Base-by-base conservation (phyloP, 1,140 invertebrate genomes). In the Aphis craccivora region DNA sequence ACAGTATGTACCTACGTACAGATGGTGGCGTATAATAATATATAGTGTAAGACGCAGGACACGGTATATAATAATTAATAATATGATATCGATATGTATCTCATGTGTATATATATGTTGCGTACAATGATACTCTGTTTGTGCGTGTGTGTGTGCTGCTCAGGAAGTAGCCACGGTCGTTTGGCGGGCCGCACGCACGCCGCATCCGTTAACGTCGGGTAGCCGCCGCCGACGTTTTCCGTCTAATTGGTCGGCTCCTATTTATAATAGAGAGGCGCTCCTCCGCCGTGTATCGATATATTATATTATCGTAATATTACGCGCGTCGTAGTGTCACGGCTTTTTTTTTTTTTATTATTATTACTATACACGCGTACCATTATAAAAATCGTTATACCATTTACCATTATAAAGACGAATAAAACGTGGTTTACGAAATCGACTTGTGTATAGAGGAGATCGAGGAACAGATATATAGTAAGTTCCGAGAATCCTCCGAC, bases 171-270 rank as follows among this genome's bases (percentile, higher is more conserved):
- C 60, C 60, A n/a, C n/a, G n/a, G 60, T n/a, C 30, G 60, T 76
- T 76, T 76, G 60, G 60, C 60, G 60, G 60, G 30, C 60, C 60
- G 60, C 60, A n/a, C 30, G 60, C 60, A 67, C 30, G 60, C 60
- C 30, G 60, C 60, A n/a, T n/a, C n/a, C 60, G 60, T n/a, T n/a
- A 18, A 76, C 60, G 1, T 76, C 60, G 60, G 30, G 60, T 83
- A 83, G 37, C 81, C 81, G 81, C 76, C n/a, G 76, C 35, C 35
- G 35, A 20, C 76, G 60, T 67, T 67, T n/a, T 81, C 76, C 35
- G 18, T n/a, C 35, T 81, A 81, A 81, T 81, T 81, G 76, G 76
- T 81, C 76, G 76, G 76, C 76, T 76, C 67, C 67, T 20, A n/a
- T 25, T 8, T 20, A 30, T 23, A 51, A 51, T 53, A 22, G 22